Conservation (phyloP, 2,113 vertebrate genomes). For the Oostethus manadensis region DNA sequence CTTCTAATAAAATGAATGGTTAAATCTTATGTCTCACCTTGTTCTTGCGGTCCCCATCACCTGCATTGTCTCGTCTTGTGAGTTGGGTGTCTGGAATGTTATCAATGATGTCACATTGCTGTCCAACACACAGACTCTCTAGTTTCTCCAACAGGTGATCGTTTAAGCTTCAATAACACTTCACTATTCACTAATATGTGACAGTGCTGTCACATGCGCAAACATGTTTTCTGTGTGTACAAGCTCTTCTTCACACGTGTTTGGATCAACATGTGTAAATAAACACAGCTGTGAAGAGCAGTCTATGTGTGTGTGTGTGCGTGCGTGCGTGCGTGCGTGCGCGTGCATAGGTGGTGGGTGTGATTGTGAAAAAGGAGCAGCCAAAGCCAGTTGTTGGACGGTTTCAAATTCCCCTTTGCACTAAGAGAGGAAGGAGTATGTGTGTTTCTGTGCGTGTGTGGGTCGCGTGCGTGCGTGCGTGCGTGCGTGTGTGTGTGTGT, state of each 20-base stretch:
- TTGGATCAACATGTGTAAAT: conserved; percentile 41
- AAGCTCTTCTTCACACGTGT: conserved; percentile 25
- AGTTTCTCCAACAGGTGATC: not conserved
- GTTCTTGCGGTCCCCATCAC: too few relatives aligned
- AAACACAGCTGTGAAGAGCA: conserved; percentile 39
- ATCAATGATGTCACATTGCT: too few relatives aligned
- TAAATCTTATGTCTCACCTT: too few relatives aligned
- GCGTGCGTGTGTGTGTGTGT: conserved; percentile 22
- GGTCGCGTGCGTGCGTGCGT: conserved; percentile 10
- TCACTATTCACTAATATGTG: conserved; percentile 3
- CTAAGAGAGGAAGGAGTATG: conserved; percentile 59
- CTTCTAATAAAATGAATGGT: too few relatives aligned
- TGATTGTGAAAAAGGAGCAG: conserved; percentile 77
- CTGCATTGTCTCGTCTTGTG: too few relatives aligned
- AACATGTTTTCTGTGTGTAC: conserved; percentile 20
- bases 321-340: conserved; percentile 24
- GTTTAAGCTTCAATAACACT: not conserved
- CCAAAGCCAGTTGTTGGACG: conserved; percentile 80
- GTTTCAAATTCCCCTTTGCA: conserved; percentile 86
- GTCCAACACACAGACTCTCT: too few relatives aligned
- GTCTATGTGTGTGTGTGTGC: conserved; percentile 33
- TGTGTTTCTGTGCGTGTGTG: conserved; percentile 9
- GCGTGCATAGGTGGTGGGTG: conserved; percentile 56
- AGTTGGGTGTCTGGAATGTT: too few relatives aligned
- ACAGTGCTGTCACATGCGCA: not conserved